Base-by-base conservation (phyloP, 1,140 invertebrate species). In the Brachionus rotundiformis region DNA sequence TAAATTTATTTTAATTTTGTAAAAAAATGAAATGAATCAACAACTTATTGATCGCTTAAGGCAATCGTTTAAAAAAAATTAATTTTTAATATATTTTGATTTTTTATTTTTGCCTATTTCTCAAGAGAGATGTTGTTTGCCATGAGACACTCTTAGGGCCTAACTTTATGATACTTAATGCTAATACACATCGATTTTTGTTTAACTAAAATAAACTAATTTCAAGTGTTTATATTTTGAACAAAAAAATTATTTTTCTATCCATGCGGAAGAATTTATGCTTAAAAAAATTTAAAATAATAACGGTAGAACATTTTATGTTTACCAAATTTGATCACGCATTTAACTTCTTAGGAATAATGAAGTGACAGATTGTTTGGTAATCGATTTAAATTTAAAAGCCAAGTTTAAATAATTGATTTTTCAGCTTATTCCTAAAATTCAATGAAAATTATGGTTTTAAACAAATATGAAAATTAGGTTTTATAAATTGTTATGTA, bases 181-280 rank as follows among this genome's bases (percentile, higher is more conserved):
- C 5, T 54, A 19, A 7, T n/a, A n/a, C n/a, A n/a, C 47, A 54
- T 54, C 47, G 19, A 16, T 19, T 54, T 54, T 19, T 54, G 2
- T 54, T 25, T 2, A 54, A 54, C 0, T 1, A 19, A 54, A 54
- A 23, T 25, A 19, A 23, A 54, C 23, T 23, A 7, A 1, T 25
- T 54, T 54, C 19, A 8, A 54, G n/a, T 19, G 47, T 8, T 54
- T 54, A 19, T 54, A 19, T 54, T 49, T 54, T 54, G 5, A n/a
- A n/a, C n/a, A n/a, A n/a, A n/a, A 6, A 54, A 54, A 54, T 54
- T 54, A 54, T 54, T 54, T 19, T 54, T 54, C 47, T 54, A 54
- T 54, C 23, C n/a, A 54, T 19, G 47, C 47, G 47, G 47, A 16
- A 54, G n/a, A 54, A 54, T 54, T 54, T 54, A 25, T 54, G 47